A percentile compares a stretch with the other conserved stretches of the same genome.
phyloP scores from a whole-genome alignment of 2,888 invertebrate genomes.

The Odontocerum albicorne region DNA sequence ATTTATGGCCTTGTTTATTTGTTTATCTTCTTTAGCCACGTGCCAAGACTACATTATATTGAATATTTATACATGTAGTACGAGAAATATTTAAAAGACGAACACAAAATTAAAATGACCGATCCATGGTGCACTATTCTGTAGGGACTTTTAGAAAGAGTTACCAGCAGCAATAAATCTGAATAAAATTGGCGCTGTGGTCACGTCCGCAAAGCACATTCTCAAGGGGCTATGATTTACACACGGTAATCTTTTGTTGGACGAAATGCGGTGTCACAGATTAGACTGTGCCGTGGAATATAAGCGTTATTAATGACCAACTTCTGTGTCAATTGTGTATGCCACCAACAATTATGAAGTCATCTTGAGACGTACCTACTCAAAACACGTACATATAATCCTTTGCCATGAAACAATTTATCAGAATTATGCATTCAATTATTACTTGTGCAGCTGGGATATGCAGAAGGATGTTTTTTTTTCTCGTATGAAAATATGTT shows the following conservation, averaged over 20 bases:
- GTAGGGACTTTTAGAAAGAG: too few species aligned
- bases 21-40: neutral
- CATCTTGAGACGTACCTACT: too few species aligned
- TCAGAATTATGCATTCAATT: neutral
- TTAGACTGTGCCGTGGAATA: constrained; percentile 5
- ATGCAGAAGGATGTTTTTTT: too few species aligned
- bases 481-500: too few species aligned
- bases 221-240: constrained; percentile 14
- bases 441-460: too few species aligned
- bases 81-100: too few species aligned
- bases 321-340: constrained; percentile 5
- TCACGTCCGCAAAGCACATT: constrained; percentile 2
- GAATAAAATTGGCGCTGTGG: neutral
- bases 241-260: constrained; percentile 11
- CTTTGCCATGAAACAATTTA: neutral
- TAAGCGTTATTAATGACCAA: constrained; percentile 14
- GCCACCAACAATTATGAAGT: constrained; percentile 7
- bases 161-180: neutral
- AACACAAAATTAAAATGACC: too few species aligned
- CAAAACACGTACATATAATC: neutral
- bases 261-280: constrained; percentile 12
- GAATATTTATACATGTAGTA: too few species aligned
- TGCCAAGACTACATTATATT: neutral
- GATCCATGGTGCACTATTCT: too few species aligned
- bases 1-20: neutral